Base-by-base conservation (phyloP, 2,113 vertebrate species). In the Hystrix brachyura region DNA sequence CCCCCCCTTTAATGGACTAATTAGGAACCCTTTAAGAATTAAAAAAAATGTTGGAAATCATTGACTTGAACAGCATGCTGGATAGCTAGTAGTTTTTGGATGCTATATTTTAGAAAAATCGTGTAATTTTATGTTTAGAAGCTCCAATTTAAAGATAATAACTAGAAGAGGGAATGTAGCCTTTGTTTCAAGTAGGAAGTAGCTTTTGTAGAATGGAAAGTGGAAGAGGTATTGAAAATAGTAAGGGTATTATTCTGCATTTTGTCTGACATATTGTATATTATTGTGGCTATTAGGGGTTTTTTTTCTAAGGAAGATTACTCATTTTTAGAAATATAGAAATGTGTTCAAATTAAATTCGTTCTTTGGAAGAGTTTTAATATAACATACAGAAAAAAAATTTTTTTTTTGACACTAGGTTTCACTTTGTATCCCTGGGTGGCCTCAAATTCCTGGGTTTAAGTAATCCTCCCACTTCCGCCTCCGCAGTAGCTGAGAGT, bases 221-320 rank as follows among this genome's bases (percentile, higher is more conserved):
- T 94, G 15, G 51, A 88, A 67, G 13, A 59, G 57, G 2, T 87
- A 32, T 81, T 94, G 51, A 92, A 34, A 92, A 62, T 92, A 62
- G 43, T 74, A 80, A 84, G 25, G 29, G 23, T 57, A 55, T 86
- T 90, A 43, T 92, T 89, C 60, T 59, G 69, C 71, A 34, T 92
- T 93, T 92, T 62, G 34, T 97, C 53, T 85, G 62, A 86, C 59
- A 25, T 82, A 15, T 15, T 87, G 3, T 67, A 4, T 53, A 48
- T 43, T 53, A 48, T 43, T 14, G 0, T 79, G 67, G 25, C 17
- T 86, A 0, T 93, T 19, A 10, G 65, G 34, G 11, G 34, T 57
- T 48, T 93, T 0, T 3, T 96, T 97, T 96, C 34, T 43, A 95
- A 97, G 27, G 19, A 95, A 94, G 79, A 86, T 87, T 82, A 9